phyloP scores from a whole-genome alignment of 2,113 vertebrate species.

The Dromas ardeola region DNA sequence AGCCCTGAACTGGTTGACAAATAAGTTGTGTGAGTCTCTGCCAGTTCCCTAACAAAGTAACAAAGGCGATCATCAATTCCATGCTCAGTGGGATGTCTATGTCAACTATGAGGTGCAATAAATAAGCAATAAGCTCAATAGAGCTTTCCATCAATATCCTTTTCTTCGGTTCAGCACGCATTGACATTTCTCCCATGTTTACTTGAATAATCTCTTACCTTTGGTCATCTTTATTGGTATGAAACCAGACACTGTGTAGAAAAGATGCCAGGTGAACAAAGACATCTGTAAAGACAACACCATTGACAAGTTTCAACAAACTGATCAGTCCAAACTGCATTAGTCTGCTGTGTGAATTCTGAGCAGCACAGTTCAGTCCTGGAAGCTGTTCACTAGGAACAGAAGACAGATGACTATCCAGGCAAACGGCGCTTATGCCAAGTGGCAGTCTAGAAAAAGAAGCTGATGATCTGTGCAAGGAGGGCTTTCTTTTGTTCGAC shows the following conservation, averaged over 20 bases:
- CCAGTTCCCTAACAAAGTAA: background rate
- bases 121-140: background rate
- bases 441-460: background rate
- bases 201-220: background rate
- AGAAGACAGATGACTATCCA: background rate
- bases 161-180: background rate
- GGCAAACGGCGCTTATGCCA: background rate
- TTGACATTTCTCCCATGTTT: background rate
- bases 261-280: background rate
- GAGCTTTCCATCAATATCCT: background rate
- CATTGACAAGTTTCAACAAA: background rate
- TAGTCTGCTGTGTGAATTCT: background rate
- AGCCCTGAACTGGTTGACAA: background rate
- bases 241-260: fast-evolving
- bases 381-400: background rate
- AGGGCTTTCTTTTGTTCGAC: background rate
- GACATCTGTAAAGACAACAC: background rate
- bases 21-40: background rate
- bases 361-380: background rate
- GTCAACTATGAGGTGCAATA: background rate
- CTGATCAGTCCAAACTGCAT: background rate
- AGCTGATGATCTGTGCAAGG: background rate
- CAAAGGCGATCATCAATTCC: background rate
- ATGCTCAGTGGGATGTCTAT: background rate
- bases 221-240: background rate